These are phyloP conservation scores for Hypena proboscidalis DNA, from an alignment of 2,888 invertebrate species.

Conservation along the genomic window DNA sequence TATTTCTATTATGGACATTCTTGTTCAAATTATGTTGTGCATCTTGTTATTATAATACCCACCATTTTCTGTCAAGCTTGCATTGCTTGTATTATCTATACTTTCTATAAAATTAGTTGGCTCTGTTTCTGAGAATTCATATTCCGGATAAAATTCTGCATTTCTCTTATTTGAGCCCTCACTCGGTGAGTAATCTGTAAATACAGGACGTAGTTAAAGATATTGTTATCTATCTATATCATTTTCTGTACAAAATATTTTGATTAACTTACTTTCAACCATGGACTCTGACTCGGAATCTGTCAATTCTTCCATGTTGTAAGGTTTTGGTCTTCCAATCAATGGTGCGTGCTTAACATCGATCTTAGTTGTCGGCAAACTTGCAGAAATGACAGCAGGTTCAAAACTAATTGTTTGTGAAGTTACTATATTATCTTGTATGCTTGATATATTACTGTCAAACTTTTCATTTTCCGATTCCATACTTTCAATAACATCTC, in stretches of 20 bases:
- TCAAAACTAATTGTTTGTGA: background rate
- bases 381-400: constrained; percentile 3
- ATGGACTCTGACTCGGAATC: constrained; percentile 35
- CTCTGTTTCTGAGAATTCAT: constrained; percentile 45
- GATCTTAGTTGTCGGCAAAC: background rate
- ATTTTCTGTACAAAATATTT: constrained; percentile 30
- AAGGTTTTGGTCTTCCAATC: constrained; percentile 68
- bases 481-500: constrained; percentile 48
- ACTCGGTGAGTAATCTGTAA: constrained; percentile 56
- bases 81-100: background rate
- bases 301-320: constrained; percentile 64
- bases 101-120: constrained; percentile 36
- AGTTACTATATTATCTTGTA: background rate
- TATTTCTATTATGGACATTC: constrained; percentile 6
- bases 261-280: constrained; percentile 63
- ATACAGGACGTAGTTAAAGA: constrained; percentile 50
- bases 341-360: constrained; percentile 32
- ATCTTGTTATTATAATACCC: constrained; percentile 14
- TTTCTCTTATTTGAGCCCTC: constrained; percentile 41
- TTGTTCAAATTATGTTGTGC: background rate
- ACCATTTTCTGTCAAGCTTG: constrained; percentile 10
- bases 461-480: constrained; percentile 14
- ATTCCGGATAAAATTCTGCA: constrained; percentile 58
- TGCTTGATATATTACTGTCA: constrained; percentile 2
- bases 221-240: constrained; percentile 22